A percentile compares a stretch with the other conserved stretches of the same genome.
Evolutionary conservation across 2,888 invertebrate species (phyloP).

Genomic region (Tetheella fluctuosa): DNA sequence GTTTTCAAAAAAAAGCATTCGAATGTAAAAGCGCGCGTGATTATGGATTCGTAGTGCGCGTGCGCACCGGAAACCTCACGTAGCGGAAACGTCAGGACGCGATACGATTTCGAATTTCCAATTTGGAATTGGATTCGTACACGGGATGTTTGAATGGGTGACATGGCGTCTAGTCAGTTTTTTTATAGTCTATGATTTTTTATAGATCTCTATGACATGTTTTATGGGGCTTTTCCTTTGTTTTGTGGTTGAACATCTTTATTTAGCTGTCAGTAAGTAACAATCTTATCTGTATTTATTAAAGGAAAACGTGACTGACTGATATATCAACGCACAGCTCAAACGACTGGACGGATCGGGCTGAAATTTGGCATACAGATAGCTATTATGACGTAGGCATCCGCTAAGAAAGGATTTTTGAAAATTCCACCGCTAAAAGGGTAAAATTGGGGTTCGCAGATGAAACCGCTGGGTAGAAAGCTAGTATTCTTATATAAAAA

Average conservation of each 20-base stretch:
- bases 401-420: too few species aligned
- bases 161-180: conserved; percentile 65
- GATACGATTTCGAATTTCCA: conserved; percentile 81
- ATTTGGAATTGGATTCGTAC: conserved; percentile 68
- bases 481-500: too few species aligned
- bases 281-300: too few species aligned
- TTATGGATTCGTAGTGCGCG: conserved; percentile 77
- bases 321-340: too few species aligned
- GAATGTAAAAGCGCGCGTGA: conserved; percentile 66
- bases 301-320: too few species aligned
- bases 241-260: conserved; percentile 12
- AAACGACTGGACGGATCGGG: too few species aligned
- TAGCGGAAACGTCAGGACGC: conserved; percentile 82
- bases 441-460: too few species aligned
- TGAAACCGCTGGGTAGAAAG: too few species aligned
- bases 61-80: conserved; percentile 77
- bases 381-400: too few species aligned
- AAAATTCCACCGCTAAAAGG: too few species aligned
- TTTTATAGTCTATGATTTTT: conserved; percentile 45
- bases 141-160: conserved; percentile 68
- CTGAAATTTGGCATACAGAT: too few species aligned
- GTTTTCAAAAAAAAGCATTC: conserved; percentile 22
- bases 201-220: conserved; percentile 26
- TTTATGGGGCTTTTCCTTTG: conserved; percentile 22
- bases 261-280: neutral